Base-by-base conservation (phyloP, 2,797 vertebrate genomes). In the Scolopax rusticola region DNA sequence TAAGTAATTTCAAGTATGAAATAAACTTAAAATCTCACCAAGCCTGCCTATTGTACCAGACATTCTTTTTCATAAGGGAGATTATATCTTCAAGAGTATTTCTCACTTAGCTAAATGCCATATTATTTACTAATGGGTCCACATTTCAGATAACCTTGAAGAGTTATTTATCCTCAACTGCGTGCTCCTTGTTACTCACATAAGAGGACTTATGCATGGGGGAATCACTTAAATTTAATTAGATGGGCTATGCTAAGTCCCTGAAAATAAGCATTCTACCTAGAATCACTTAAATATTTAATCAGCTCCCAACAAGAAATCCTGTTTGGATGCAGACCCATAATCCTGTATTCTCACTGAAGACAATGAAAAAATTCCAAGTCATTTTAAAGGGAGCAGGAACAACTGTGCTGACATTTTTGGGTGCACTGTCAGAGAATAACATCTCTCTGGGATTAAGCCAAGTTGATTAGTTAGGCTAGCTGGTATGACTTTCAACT, bases 211-310 rank as follows among this genome's bases (percentile, higher is more conserved):
- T 95, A 91, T 51, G 73, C 84, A 87, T 54, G 81, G 93, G 97
- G 87, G 87, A 96, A 97, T 97, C 97, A 97, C 94, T 97, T 96
- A 96, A 79, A 71, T 96, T 97, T 97, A 95, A 97, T 97, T 97
- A 97, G 85, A 94, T 91, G 71, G 93, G 77, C 85, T 87, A 93
- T 96, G 95, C 95, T 92, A 97, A 94, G 91, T 97, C 89, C 91
- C 90, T 98, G 93, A 97, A 97, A 97, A 83, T 73, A 82, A 73
- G 10, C 25, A 30, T 93, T 89, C 43, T 63, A 19, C 80, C 60
- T 83, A 80, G 56, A 91, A 95, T 95, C 93, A 90, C 91, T 96
- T 96, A 94, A 95, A 96, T 97, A 97, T 97, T 97, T 97, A 97
- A 96, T 96, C 91, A 91, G 75, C 64, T 96, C 92, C 95, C 92